phyloP scores from a whole-genome alignment of 2,888 invertebrate species.

The Dasypogon diadema region DNA sequence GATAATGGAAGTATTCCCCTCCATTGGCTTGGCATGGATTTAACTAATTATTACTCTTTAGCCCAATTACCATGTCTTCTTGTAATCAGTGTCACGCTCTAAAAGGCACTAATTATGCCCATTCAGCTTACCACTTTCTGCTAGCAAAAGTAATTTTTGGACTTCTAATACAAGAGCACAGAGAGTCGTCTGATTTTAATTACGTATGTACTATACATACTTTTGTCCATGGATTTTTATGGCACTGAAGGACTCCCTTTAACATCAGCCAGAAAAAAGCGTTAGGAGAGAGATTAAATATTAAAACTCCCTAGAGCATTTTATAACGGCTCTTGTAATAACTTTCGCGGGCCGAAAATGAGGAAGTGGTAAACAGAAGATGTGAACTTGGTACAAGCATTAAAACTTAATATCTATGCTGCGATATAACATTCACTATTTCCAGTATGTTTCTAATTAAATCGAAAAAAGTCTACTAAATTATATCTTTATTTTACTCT shows the following conservation, averaged over 20 bases:
- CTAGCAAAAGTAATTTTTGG: conserved; percentile 40
- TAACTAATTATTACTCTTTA: conserved; percentile 29
- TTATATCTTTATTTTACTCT: no score
- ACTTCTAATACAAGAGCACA: conserved; percentile 6
- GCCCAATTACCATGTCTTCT: conserved; percentile 35
- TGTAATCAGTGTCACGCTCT: conserved; percentile 39
- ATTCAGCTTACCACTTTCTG: conserved; percentile 32
- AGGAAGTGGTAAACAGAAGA: no score
- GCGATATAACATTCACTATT: no score
- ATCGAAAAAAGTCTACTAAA: no score
- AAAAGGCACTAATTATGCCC: conserved; percentile 40
- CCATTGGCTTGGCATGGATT: conserved; percentile 18
- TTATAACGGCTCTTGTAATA: no score
- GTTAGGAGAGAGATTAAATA: background rate
- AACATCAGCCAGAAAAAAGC: background rate
- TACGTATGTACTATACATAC: conserved; percentile 7
- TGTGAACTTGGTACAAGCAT: no score
- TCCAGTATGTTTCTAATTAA: no score
- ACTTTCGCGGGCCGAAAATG: no score
- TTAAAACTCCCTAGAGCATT: background rate
- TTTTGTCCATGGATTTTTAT: background rate
- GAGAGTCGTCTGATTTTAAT: conserved; percentile 27
- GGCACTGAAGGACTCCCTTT: background rate
- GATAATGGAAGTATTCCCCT: conserved; percentile 35
- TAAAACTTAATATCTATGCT: no score